Conservation (phyloP, 1,140 invertebrate genomes). For the Orius insidiosus region DNA sequence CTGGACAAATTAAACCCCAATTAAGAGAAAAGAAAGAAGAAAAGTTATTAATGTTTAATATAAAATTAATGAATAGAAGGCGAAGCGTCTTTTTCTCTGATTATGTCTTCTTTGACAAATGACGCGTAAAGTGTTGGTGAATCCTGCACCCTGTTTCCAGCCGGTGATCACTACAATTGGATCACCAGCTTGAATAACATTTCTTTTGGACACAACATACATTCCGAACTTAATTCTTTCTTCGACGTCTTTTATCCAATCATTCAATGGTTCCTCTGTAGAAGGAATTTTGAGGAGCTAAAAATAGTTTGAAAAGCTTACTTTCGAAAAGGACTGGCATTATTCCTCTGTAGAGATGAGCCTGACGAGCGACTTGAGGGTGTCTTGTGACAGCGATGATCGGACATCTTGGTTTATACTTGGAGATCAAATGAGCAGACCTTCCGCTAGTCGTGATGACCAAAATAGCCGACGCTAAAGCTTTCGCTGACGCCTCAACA, state of each 20-base stretch:
- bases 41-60: too few relatives aligned
- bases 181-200: slow-evolving; percentile 1
- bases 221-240: slow-evolving; percentile 6
- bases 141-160: slow-evolving; percentile 43
- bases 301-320: slow-evolving; percentile 26
- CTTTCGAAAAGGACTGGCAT: slow-evolving; percentile 80
- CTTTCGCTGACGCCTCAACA: slow-evolving; percentile 87
- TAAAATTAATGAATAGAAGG: too few relatives aligned
- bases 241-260: slow-evolving; percentile 6
- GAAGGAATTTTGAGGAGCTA: slow-evolving; percentile 1
- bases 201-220: background rate
- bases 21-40: too few relatives aligned
- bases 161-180: slow-evolving; percentile 5
- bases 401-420: slow-evolving; percentile 89
- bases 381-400: slow-evolving; percentile 90
- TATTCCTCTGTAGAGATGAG: slow-evolving; percentile 85
- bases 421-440: slow-evolving; percentile 80
- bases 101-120: slow-evolving; percentile 47
- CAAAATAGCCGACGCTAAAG: slow-evolving; percentile 81
- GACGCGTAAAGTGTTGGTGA: slow-evolving; percentile 91
- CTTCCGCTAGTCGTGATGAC: slow-evolving; percentile 90
- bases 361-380: slow-evolving; percentile 75
- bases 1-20: too few relatives aligned
- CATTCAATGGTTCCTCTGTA: slow-evolving; percentile 4
- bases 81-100: too few relatives aligned